These are phyloP conservation scores for Cryptus armator DNA, from an alignment of 2,888 invertebrate genomes.

Conservation along the genomic window DNA sequence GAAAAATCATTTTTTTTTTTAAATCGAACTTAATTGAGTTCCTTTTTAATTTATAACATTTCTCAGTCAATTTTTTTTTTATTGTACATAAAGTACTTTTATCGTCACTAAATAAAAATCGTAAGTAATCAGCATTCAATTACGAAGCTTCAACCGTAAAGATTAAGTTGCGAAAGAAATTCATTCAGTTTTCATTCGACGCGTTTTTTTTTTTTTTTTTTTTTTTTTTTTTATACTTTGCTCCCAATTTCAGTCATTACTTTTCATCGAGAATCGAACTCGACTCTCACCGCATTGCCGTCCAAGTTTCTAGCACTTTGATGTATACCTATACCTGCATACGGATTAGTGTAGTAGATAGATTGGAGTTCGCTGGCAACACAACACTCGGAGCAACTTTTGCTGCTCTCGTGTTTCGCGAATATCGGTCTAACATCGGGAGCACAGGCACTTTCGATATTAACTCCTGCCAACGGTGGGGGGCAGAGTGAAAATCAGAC, in stretches of 20 bases:
- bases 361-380: background rate
- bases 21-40: no score
- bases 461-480: conserved; percentile 67
- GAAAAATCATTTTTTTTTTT: no score
- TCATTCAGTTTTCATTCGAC: background rate
- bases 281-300: conserved; percentile 38
- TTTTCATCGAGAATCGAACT: conserved; percentile 31
- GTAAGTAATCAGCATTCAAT: background rate
- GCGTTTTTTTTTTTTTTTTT: background rate
- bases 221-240: background rate
- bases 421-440: conserved; percentile 43
- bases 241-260: conserved; percentile 16
- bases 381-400: conserved; percentile 16
- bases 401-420: conserved; percentile 30
- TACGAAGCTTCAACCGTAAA: background rate
- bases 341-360: background rate
- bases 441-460: conserved; percentile 70
- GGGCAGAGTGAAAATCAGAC: conserved; percentile 79
- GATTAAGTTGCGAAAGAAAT: background rate
- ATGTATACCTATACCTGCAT: conserved; percentile 2
- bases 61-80: background rate
- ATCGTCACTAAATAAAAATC: background rate
- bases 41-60: no score
- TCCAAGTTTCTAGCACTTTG: conserved; percentile 37
- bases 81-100: background rate